These are phyloP conservation scores for Nerophis lumbriciformis DNA, from an alignment of 2,113 vertebrate genomes.

Conservation along the genomic window DNA sequence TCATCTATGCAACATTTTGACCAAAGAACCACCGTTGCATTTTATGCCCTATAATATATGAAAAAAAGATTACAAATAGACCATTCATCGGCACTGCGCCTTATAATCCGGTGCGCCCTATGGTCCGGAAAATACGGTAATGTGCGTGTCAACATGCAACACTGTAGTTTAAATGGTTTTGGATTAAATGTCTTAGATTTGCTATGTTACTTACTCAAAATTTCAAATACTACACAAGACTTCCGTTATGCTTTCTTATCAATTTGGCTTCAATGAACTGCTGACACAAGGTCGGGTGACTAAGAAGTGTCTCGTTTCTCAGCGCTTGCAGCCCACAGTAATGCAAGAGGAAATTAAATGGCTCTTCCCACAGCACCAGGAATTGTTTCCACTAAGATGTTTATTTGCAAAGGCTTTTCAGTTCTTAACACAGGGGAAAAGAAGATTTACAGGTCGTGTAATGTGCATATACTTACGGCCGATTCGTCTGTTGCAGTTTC, in stretches of 20 bases:
- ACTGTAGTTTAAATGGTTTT: no score
- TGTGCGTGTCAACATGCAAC: no score
- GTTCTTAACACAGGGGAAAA: neutral
- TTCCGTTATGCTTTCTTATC: neutral
- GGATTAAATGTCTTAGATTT: neutral
- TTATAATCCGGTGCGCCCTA: no score
- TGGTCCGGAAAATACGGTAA: no score
- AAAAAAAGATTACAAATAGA: no score
- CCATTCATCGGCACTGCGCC: no score
- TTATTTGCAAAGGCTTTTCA: conserved; percentile 2
- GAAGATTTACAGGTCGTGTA: neutral
- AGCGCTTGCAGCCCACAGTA: neutral
- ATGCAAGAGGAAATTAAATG: conserved; percentile 7
- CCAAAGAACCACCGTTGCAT: no score
- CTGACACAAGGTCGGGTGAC: neutral
- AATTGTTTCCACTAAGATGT: conserved; percentile 8
- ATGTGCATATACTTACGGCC: neutral
- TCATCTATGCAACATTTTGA: no score
- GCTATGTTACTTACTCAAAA: neutral
- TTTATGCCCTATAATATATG: no score
- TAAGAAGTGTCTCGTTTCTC: conserved; percentile 1
- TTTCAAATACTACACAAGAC: neutral
- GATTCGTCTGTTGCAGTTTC: neutral
- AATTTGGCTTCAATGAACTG: neutral
- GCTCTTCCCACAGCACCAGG: conserved; percentile 1